Evolutionary conservation across 2,113 vertebrate genomes (phyloP).

Genomic region (Chionis minor): DNA sequence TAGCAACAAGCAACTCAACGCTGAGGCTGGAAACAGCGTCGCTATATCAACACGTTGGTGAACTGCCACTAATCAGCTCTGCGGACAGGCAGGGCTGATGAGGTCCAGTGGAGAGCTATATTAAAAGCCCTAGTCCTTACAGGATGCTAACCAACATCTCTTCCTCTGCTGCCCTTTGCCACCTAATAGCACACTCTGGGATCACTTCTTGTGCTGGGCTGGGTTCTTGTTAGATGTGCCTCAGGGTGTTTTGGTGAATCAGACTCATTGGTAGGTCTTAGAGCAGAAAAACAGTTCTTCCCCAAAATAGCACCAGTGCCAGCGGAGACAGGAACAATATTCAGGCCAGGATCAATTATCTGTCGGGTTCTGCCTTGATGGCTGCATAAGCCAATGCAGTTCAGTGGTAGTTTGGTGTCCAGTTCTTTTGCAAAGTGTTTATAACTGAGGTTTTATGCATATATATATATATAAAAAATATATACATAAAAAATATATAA

Average conservation of each 20-base stretch:
- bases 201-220: neutral
- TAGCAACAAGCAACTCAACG: neutral
- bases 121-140: no score
- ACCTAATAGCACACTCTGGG: neutral
- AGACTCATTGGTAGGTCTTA: neutral
- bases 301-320: neutral
- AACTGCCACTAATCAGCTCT: neutral
- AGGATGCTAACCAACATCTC: neutral
- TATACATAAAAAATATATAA: neutral
- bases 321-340: neutral
- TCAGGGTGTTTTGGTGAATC: neutral
- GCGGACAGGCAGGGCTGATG: neutral
- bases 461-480: no score
- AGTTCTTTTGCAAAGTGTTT: neutral
- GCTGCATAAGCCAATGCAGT: neutral
- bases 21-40: neutral
- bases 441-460: neutral
- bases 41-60: rapidly evolving
- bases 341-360: neutral
- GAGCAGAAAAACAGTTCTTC: neutral
- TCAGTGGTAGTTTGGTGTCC: neutral
- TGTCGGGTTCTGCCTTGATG: neutral
- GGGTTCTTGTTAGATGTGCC: neutral
- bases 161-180: neutral
- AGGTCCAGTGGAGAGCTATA: neutral